Conservation (phyloP, 2,113 vertebrate species). For the Pristiophorus japonicus region DNA sequence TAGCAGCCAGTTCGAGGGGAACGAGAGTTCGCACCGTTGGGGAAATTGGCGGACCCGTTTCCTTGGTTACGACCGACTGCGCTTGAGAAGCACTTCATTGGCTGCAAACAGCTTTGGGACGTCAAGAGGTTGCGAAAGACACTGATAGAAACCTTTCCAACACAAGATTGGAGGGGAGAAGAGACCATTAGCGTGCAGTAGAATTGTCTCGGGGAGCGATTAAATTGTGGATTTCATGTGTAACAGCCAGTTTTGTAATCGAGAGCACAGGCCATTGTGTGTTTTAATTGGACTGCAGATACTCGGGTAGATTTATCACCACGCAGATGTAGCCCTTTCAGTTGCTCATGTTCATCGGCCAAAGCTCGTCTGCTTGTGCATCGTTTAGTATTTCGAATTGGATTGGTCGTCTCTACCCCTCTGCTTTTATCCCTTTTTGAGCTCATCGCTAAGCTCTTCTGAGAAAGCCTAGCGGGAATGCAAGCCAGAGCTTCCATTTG, state of each 20-base stretch:
- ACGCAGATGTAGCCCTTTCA: neutral
- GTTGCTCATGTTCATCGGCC: neutral
- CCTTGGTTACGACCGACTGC: neutral
- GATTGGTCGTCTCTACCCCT: neutral
- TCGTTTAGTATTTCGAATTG: neutral
- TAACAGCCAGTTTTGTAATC: too few species aligned
- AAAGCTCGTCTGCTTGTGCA: too few species aligned
- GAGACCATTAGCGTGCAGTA: neutral
- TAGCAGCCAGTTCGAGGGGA: too few species aligned
- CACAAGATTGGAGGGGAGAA: neutral
- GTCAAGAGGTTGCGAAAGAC: neutral
- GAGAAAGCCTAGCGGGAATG: neutral
- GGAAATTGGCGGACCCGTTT: neutral
- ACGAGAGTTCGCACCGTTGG: too few species aligned
- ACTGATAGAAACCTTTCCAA: neutral
- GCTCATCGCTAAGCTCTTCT: neutral
- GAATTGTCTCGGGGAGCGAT: neutral
- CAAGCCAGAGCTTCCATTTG: too few species aligned
- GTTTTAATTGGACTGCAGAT: neutral
- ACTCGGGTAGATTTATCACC: neutral
- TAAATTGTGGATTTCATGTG: neutral
- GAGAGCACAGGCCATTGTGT: too few species aligned
- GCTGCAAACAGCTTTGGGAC: neutral
- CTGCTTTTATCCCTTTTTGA: neutral
- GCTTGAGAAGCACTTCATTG: too few species aligned